These are phyloP conservation scores for Corydoras maculifer DNA, from an alignment of 2,113 vertebrate species.

Conservation along the genomic window DNA sequence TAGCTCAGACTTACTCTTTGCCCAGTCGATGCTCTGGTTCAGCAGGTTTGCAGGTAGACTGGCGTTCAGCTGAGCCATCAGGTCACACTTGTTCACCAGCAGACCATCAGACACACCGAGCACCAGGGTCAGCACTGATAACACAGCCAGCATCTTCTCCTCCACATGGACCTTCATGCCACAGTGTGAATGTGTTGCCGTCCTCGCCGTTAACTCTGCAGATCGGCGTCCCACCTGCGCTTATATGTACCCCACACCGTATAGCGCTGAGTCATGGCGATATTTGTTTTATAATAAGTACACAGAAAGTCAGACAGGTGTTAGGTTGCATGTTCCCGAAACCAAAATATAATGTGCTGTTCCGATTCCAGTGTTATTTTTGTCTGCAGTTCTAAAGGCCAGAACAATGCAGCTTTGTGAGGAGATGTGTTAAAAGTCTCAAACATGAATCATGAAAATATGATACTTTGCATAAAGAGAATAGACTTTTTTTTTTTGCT, in stretches of 20 bases:
- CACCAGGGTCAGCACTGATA: not conserved
- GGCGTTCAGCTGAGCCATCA: slow-evolving; percentile 23
- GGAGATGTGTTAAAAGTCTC: not conserved
- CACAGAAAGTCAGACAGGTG: not conserved
- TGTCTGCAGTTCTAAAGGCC: not conserved
- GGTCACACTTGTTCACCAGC: slow-evolving; percentile 42
- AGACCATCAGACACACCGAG: slow-evolving; percentile 33
- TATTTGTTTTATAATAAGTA: not conserved
- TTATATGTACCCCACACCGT: not conserved
- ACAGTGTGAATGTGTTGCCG: not conserved
- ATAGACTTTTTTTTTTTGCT: too few species aligned
- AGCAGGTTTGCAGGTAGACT: slow-evolving; percentile 2
- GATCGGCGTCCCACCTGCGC: not conserved
- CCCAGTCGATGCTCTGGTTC: not conserved
- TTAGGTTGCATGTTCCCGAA: not conserved
- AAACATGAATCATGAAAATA: not conserved
- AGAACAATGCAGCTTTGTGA: not conserved
- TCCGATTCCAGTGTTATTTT: not conserved
- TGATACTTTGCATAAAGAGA: not conserved
- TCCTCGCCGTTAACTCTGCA: not conserved
- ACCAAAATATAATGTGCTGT: not conserved
- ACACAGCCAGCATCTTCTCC: not conserved
- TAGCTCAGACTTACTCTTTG: slow-evolving; percentile 26
- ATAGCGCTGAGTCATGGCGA: not conserved
- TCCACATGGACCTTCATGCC: not conserved